Base-by-base conservation (phyloP, 2,797 vertebrate species). In the Meriones psammophilus region DNA sequence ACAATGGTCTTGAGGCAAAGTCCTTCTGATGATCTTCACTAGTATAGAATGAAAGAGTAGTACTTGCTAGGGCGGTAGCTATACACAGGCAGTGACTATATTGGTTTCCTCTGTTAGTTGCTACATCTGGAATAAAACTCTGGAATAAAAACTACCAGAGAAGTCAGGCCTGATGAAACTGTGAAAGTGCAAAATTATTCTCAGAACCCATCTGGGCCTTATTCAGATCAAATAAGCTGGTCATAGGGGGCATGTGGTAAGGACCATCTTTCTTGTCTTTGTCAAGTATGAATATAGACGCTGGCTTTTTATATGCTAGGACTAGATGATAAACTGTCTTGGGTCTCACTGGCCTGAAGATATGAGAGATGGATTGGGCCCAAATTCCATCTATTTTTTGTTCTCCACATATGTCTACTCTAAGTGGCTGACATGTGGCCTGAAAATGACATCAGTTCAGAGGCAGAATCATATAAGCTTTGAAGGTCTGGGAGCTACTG, bases 101-200 rank as follows among this genome's bases (percentile, higher is more conserved):
- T 42, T 58, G 58, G 4, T 77, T 78, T 93, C 85, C 66, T 79
- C 56, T 58, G n/a, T 46, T 60, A 73, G 10, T 81, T 69, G 58
- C 7, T 30, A 74, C 42, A 24, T 39, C 28, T 90, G 64, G 24
- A 78, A 79, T 62, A n/a, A 84, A 92, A 87, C 39, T 39, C 28
- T 90, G 64, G 24, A 78, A 79, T 62, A n/a, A 84, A 92, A 87
- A 73, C 58, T 95, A 73, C 28, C 78, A 56, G 36, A 46, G 2
- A 5, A 15, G 1, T 78, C 20, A 56, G 15, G 22, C 0, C 46
- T 71, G 9, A 84, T 66, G 58, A 76, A 58, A 62, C 76, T 78
- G 39, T 15, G 20, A 36, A 69, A 89, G 86, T 15, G 46, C 4
- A 84, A 14, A 89, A 15, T 77, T 80, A 33, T 73, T 89, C 12